A percentile compares a stretch with the other conserved stretches of the same genome.
These are phyloP conservation scores for Polydrusus tereticollis DNA, from an alignment of 2,888 invertebrate genomes.

Conservation along the genomic window DNA sequence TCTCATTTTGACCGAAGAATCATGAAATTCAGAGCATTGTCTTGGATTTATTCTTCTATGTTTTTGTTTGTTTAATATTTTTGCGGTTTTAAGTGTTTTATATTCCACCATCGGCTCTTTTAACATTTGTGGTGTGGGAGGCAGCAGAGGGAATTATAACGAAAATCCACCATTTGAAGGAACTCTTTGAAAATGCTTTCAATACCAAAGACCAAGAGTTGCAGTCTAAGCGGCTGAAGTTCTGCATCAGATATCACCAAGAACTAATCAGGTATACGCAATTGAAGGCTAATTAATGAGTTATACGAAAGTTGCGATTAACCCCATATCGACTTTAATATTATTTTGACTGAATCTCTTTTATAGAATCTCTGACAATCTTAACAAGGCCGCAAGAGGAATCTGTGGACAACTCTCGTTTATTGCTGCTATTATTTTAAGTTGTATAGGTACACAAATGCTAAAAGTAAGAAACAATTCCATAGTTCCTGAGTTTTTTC, in stretches of 20 bases:
- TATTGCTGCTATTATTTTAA: slow-evolving; percentile 25
- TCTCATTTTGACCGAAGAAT: no score
- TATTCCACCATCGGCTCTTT: slow-evolving; percentile 26
- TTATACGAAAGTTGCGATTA: no score
- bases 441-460: slow-evolving; percentile 43
- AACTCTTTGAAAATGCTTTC: slow-evolving; percentile 22
- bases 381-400: slow-evolving; percentile 3
- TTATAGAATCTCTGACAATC: slow-evolving; percentile 25
- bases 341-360: background rate
- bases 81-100: slow-evolving; percentile 9
- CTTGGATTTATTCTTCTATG: no score
- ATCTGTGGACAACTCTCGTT: slow-evolving; percentile 32
- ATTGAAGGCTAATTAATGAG: no score
- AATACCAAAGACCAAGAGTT: background rate
- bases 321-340: no score
- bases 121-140: slow-evolving; percentile 36
- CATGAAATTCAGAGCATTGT: no score
- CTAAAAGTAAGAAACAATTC: slow-evolving; percentile 18
- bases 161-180: slow-evolving; percentile 40
- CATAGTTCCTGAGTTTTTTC: background rate
- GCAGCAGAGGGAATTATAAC: slow-evolving; percentile 14
- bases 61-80: background rate
- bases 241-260: slow-evolving; percentile 40
- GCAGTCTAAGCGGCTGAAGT: slow-evolving; percentile 6
- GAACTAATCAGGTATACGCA: slow-evolving; percentile 27